Conservation (phyloP, 2,888 invertebrate genomes). For the Lamellibrachia satsuma region DNA sequence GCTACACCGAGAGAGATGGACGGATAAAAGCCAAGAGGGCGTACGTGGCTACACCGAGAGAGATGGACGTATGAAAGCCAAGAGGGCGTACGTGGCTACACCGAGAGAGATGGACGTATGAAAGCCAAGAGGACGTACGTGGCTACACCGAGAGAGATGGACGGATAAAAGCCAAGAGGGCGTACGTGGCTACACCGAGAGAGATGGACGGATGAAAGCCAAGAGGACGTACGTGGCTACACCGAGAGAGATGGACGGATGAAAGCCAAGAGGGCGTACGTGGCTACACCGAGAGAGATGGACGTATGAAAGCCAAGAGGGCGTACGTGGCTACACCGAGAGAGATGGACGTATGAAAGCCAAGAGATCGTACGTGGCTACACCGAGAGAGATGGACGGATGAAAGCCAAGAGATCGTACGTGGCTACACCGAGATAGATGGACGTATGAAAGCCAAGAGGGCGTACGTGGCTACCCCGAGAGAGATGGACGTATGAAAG, state of each 20-base stretch:
- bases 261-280: background rate
- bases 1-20: background rate
- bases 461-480: background rate
- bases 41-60: background rate
- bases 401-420: background rate
- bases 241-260: background rate
- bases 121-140: background rate
- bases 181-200: background rate
- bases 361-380: background rate
- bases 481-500: no score
- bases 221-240: background rate
- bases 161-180: background rate
- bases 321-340: background rate
- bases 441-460: background rate
- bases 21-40: background rate
- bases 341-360: background rate
- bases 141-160: background rate
- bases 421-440: no score
- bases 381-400: background rate
- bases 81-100: background rate
- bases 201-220: background rate
- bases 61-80: background rate
- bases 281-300: background rate
- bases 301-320: background rate
- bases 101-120: background rate